phyloP scores from a whole-genome alignment of 2,888 invertebrate genomes.

The Phrixothrix hirtus region DNA sequence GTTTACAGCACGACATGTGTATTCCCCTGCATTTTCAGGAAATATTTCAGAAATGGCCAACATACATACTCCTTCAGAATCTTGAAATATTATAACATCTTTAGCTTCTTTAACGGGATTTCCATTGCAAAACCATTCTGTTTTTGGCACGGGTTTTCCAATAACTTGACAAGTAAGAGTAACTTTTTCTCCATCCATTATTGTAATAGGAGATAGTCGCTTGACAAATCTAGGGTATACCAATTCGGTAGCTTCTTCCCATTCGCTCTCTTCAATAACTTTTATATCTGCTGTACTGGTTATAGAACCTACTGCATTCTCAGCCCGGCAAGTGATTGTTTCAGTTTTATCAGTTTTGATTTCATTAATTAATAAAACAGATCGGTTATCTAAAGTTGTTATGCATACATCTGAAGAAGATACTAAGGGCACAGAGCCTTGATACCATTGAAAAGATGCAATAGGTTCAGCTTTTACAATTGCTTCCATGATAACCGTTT shows the following conservation, averaged over 20 bases:
- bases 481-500: constrained; percentile 78
- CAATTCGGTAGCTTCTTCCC: constrained; percentile 64
- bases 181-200: constrained; percentile 91
- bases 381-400: constrained; percentile 74
- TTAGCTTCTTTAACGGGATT: constrained; percentile 73
- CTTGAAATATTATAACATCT: constrained; percentile 75
- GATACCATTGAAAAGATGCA: constrained; percentile 87
- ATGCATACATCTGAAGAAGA: constrained; percentile 72
- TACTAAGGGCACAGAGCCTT: constrained; percentile 72
- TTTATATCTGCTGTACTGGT: constrained; percentile 79
- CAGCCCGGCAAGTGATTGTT: constrained; percentile 83
- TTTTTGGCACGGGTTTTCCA: constrained; percentile 78
- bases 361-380: constrained; percentile 77
- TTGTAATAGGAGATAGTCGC: constrained; percentile 71
- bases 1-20: constrained; percentile 81
- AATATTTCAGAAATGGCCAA: constrained; percentile 84
- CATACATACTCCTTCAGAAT: constrained; percentile 77
- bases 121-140: constrained; percentile 79
- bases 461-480: constrained; percentile 75
- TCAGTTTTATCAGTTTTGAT: constrained; percentile 72
- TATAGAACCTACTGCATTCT: constrained; percentile 87
- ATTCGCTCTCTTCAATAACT: constrained; percentile 61
- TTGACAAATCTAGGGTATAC: constrained; percentile 77
- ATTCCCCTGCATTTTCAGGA: constrained; percentile 87
- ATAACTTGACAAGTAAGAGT: constrained; percentile 71